phyloP scores from a whole-genome alignment of 92 coral and sea anemone species.

The Epizoanthus ramosus region DNA sequence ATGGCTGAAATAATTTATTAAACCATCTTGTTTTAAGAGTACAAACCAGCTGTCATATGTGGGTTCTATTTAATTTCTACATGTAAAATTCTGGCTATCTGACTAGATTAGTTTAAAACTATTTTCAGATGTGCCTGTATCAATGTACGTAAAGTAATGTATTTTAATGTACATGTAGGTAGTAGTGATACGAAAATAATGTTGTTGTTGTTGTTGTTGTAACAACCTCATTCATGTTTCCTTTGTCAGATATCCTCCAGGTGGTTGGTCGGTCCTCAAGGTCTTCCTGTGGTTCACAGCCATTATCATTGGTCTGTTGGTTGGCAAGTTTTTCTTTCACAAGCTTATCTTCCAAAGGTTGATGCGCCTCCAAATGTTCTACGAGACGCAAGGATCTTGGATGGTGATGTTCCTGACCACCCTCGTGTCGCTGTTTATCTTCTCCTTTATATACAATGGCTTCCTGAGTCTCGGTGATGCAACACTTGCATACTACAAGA shows the following conservation, averaged over 20 bases:
- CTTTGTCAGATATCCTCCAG: slow-evolving; percentile 72
- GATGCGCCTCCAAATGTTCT: slow-evolving; percentile 82
- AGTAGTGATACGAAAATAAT: too few species aligned
- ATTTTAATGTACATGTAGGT: too few species aligned
- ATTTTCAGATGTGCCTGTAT: too few species aligned
- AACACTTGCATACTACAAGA: slow-evolving; percentile 59
- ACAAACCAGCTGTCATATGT: too few species aligned
- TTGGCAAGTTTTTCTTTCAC: slow-evolving; percentile 90
- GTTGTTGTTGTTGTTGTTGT: too few species aligned
- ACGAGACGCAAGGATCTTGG: slow-evolving; percentile 90
- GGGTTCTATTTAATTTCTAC: too few species aligned
- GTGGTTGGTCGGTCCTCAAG: slow-evolving; percentile 92
- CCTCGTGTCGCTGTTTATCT: slow-evolving; percentile 75
- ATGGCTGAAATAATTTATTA: too few species aligned
- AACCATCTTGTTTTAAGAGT: too few species aligned
- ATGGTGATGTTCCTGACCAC: slow-evolving; percentile 96
- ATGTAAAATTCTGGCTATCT: too few species aligned
- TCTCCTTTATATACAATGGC: slow-evolving; percentile 90
- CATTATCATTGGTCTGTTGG: slow-evolving; percentile 69
- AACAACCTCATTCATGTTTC: background rate
- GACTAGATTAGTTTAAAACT: too few species aligned
- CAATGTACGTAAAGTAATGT: too few species aligned
- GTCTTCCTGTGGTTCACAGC: slow-evolving; percentile 78
- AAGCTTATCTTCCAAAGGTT: slow-evolving; percentile 63
- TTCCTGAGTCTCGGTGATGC: slow-evolving; percentile 76